phyloP scores from a whole-genome alignment of 2,888 invertebrate genomes.

The Drosophila buzzatii region DNA sequence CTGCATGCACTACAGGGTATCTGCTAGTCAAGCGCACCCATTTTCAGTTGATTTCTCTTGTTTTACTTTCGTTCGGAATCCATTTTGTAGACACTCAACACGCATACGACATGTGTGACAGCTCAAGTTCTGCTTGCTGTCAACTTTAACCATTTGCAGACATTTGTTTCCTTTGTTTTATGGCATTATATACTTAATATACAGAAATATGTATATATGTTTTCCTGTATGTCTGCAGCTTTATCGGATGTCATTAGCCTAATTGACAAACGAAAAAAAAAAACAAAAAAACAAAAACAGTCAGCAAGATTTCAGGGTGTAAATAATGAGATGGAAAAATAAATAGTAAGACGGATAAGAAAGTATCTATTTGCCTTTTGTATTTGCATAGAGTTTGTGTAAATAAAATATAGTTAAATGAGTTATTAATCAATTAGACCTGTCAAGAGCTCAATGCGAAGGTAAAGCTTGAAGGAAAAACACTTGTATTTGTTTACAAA shows the following conservation, averaged over 20 bases:
- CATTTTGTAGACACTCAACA: constrained; percentile 36
- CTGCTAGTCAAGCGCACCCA: neutral
- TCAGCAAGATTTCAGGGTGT: constrained; percentile 33
- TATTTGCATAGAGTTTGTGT: neutral
- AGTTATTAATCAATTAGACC: constrained; percentile 9
- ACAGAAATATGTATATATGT: neutral
- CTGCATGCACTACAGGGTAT: neutral
- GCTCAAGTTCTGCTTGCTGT: constrained; percentile 29
- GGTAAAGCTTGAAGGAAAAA: neutral
- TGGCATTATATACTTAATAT: constrained; percentile 23
- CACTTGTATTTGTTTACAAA: neutral
- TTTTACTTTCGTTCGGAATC: constrained; percentile 11
- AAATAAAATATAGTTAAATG: neutral
- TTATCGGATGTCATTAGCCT: constrained; percentile 57
- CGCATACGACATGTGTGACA: constrained; percentile 63
- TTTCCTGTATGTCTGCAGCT: constrained; percentile 1
- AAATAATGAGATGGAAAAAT: constrained; percentile 13
- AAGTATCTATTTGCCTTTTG: constrained; percentile 5
- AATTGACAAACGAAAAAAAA: constrained; percentile 38
- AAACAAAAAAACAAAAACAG: neutral
- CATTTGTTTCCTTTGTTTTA: constrained; percentile 45
- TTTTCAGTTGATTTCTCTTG: neutral
- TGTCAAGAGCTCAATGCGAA: neutral
- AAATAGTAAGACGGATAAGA: constrained; percentile 5
- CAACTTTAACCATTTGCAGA: constrained; percentile 38